A percentile compares a stretch with the other conserved stretches of the same genome.
Conservation (phyloP, 2,797 vertebrate genomes). For the Myiotriccus ornatus region DNA sequence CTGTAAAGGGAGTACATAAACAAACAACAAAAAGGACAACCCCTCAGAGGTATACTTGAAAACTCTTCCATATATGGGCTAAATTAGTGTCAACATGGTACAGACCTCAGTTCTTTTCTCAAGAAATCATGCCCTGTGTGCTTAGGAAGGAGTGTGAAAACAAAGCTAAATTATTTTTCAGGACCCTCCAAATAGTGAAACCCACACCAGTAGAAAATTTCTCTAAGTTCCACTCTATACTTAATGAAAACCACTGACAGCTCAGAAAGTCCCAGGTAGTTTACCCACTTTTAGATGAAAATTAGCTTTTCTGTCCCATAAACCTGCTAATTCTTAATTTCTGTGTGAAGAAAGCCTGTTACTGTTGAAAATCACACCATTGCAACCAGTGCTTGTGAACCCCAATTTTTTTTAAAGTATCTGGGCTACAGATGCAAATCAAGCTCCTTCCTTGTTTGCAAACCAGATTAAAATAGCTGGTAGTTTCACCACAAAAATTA, state of each 20-base stretch:
- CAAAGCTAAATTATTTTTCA: neutral
- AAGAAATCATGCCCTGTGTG: neutral
- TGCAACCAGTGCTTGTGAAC: neutral
- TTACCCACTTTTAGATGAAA: neutral
- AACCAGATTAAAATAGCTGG: neutral
- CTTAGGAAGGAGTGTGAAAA: neutral
- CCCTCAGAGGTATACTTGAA: neutral
- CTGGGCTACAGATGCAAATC: neutral
- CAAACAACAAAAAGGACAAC: neutral
- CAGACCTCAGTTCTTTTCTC: neutral
- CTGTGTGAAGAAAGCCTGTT: neutral
- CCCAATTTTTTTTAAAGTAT: neutral
- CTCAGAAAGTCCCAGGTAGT: neutral
- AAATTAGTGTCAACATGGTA: neutral
- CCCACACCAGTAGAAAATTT: neutral
- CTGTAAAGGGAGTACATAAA: neutral
- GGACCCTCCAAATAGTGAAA: neutral
- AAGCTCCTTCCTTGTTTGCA: neutral
- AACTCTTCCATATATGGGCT: neutral
- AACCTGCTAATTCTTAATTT: neutral
- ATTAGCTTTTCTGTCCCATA: neutral
- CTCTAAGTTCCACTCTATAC: neutral
- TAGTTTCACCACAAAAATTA: neutral
- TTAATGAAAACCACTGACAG: neutral
- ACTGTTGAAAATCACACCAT: neutral